These are phyloP conservation scores for Erythrolamprus reginae DNA, from an alignment of 2,113 vertebrate species.

Conservation along the genomic window DNA sequence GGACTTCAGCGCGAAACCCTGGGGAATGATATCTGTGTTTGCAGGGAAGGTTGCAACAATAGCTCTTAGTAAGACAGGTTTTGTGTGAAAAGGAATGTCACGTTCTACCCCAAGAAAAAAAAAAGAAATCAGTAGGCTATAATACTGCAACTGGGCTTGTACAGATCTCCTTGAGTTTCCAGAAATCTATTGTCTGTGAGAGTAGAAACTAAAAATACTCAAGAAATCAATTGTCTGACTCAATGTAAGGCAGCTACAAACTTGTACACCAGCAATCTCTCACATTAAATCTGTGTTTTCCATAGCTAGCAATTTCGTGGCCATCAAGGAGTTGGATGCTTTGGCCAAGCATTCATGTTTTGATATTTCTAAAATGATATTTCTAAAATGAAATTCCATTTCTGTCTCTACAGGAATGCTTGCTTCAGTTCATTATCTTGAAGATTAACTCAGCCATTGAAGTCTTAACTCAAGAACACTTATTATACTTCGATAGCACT, in stretches of 20 bases:
- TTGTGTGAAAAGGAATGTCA: background rate
- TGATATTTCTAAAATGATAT: slow-evolving; percentile 3
- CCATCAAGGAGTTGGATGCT: background rate
- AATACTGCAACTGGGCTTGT: background rate
- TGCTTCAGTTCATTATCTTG: slow-evolving; percentile 19
- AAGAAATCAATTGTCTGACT: background rate
- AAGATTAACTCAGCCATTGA: slow-evolving; percentile 41
- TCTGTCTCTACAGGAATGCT: slow-evolving; percentile 31
- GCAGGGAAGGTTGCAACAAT: background rate
- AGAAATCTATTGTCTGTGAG: background rate
- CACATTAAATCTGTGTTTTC: slow-evolving; percentile 14
- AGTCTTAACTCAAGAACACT: slow-evolving; percentile 15
- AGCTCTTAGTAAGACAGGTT: background rate
- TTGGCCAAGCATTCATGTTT: background rate
- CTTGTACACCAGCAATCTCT: background rate
- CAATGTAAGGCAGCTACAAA: background rate
- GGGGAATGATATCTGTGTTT: background rate
- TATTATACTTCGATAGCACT: slow-evolving; percentile 32
- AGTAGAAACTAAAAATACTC: background rate
- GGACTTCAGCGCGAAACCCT: background rate
- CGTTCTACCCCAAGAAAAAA: background rate
- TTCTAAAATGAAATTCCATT: slow-evolving; percentile 20
- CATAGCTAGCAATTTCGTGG: background rate
- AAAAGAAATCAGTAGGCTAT: background rate
- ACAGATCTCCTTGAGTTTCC: background rate